A percentile compares a stretch with the other conserved stretches of the same genome.
phyloP scores from a whole-genome alignment of 2,797 vertebrate genomes.

The Tauraco hartlaubi region DNA sequence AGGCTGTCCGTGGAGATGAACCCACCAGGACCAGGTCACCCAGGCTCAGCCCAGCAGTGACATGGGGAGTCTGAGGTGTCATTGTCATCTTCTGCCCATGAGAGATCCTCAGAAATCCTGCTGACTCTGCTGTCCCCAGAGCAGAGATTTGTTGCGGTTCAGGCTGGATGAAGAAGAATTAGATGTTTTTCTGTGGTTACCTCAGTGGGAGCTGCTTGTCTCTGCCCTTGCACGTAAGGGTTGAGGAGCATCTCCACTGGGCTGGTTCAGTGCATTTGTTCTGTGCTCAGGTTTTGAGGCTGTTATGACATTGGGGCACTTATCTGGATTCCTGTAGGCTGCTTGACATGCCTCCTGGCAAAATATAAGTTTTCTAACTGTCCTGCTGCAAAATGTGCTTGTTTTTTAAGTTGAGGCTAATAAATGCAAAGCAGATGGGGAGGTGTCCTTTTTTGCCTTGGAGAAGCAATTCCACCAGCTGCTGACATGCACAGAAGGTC shows the following conservation, averaged over 20 bases:
- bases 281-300: neutral
- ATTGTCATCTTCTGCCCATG: neutral
- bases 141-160: neutral
- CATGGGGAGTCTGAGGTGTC: neutral
- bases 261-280: neutral
- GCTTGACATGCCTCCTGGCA: neutral
- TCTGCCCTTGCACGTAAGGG: neutral
- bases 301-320: neutral
- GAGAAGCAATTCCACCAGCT: constrained; percentile 11
- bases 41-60: neutral
- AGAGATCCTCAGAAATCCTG: neutral
- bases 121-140: neutral
- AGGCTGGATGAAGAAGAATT: neutral
- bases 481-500: neutral
- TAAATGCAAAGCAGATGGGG: constrained; percentile 40
- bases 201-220: fast-evolving
- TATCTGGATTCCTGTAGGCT: neutral
- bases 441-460: neutral
- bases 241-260: neutral
- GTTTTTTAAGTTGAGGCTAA: neutral
- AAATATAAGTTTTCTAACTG: neutral
- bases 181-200: neutral
- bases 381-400: neutral
- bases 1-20: fast-evolving
- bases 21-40: neutral